Conservation (phyloP, 2,888 invertebrate genomes). For the Itoplectis maculator region DNA sequence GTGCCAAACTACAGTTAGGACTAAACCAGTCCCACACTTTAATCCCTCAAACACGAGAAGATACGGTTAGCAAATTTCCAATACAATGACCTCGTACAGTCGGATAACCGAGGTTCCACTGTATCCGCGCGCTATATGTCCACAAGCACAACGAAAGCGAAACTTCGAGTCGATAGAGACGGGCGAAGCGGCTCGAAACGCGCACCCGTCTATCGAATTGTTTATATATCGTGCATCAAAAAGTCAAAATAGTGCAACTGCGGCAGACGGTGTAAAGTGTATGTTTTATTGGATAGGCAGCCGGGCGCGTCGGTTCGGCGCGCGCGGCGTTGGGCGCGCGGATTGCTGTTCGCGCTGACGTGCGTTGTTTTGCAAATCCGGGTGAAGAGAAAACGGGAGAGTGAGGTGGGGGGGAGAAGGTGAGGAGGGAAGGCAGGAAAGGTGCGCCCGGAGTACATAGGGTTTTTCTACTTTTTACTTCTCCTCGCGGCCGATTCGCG, state of each 20-base stretch:
- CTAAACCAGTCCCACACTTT: too few relatives aligned
- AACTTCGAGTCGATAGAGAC: too few relatives aligned
- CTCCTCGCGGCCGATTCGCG: not conserved
- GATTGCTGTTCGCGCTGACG: too few relatives aligned
- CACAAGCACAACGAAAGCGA: too few relatives aligned
- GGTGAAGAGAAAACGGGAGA: conserved; percentile 14
- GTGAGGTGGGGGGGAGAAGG: conserved; percentile 14
- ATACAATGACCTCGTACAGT: too few relatives aligned
- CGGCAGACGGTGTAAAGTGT: conserved; percentile 18
- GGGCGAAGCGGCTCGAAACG: conserved; percentile 24
- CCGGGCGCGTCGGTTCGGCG: not conserved
- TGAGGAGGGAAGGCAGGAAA: too few relatives aligned
- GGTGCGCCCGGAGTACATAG: conserved; percentile 37
- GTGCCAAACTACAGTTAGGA: too few relatives aligned
- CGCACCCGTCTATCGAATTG: not conserved
- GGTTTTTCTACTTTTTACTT: conserved; percentile 38
- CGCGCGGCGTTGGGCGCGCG: conserved; percentile 6
- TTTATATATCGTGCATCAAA: conserved; percentile 22
- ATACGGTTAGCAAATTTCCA: too few relatives aligned
- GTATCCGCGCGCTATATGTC: too few relatives aligned
- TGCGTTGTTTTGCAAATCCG: conserved; percentile 54
- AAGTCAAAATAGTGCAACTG: conserved; percentile 42
- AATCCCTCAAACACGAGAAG: too few relatives aligned
- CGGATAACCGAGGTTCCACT: too few relatives aligned
- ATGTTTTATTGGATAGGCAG: conserved; percentile 55